These are phyloP conservation scores for Solea senegalensis DNA, from an alignment of 2,113 vertebrate species.

Conservation along the genomic window DNA sequence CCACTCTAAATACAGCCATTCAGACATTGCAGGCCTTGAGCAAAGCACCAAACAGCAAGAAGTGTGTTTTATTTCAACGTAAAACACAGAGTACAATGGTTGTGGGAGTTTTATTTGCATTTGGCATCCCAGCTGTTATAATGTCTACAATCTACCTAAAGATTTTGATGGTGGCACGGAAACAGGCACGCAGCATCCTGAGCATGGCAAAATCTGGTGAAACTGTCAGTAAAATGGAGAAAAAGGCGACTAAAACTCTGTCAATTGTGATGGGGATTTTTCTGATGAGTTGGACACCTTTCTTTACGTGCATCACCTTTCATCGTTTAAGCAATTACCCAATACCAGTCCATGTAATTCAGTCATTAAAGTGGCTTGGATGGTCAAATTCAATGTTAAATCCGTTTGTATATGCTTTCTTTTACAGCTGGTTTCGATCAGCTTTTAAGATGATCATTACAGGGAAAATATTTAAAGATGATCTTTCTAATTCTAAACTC, in stretches of 20 bases:
- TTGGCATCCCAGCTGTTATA: constrained; percentile 34
- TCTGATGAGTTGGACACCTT: constrained; percentile 27
- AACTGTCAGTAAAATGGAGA: constrained; percentile 22
- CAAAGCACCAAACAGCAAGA: background rate
- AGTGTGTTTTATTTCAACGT: background rate
- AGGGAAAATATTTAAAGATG: constrained; percentile 34
- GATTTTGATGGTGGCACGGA: constrained; percentile 38
- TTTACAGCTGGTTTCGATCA: constrained; percentile 45
- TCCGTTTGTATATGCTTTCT: constrained; percentile 46
- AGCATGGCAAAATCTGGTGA: constrained; percentile 4
- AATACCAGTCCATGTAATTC: constrained; percentile 16
- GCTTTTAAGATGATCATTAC: constrained; percentile 45
- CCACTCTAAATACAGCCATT: constrained; percentile 81
- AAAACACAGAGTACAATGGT: background rate
- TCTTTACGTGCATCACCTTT: constrained; percentile 12
- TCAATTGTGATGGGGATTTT: constrained; percentile 40
- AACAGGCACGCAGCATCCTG: constrained; percentile 30
- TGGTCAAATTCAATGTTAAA: constrained; percentile 43
- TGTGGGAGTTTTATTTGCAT: constrained; percentile 7
- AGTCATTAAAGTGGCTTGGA: constrained; percentile 11
- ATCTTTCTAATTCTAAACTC: background rate
- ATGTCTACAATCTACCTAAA: constrained; percentile 33
- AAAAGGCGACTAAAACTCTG: constrained; percentile 45
- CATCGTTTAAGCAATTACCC: background rate
- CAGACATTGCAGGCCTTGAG: background rate